phyloP scores from a whole-genome alignment of 2,797 vertebrate species.

The Helarctos malayanus region DNA sequence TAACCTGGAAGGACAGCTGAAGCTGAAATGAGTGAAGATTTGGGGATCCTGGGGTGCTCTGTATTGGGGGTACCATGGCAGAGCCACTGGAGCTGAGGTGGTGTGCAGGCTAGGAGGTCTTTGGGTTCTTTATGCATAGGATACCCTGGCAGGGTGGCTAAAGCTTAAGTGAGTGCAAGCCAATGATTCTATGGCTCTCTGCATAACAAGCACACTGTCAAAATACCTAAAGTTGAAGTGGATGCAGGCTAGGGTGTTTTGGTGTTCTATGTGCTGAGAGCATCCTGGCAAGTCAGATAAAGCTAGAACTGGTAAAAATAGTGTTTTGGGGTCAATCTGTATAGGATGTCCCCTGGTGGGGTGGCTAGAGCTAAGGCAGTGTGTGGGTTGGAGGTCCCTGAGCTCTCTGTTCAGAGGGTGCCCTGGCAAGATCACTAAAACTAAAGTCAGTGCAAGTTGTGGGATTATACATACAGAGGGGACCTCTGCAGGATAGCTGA shows the following conservation, averaged over 20 bases:
- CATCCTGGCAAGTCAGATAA: neutral
- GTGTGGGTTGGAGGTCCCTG: neutral
- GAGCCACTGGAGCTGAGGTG: neutral
- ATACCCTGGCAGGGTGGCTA: neutral
- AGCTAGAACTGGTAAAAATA: neutral
- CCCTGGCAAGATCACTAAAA: neutral
- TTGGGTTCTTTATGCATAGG: neutral
- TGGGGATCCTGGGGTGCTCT: neutral
- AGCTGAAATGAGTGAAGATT: neutral
- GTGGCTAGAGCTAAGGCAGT: neutral
- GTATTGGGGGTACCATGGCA: neutral
- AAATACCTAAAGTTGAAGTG: neutral
- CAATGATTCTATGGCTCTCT: neutral
- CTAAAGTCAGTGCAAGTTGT: neutral
- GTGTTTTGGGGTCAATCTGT: neutral
- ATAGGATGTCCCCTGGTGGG: neutral
- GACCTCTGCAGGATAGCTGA: neutral
- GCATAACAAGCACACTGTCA: neutral
- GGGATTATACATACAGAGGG: neutral
- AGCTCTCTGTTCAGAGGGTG: neutral
- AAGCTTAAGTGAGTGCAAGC: neutral
- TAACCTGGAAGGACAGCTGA: neutral
- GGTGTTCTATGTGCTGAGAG: neutral
- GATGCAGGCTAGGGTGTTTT: neutral
- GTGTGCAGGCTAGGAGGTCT: neutral